Base-by-base conservation (phyloP, 2,797 vertebrate species). In the Ceyx erithaca region DNA sequence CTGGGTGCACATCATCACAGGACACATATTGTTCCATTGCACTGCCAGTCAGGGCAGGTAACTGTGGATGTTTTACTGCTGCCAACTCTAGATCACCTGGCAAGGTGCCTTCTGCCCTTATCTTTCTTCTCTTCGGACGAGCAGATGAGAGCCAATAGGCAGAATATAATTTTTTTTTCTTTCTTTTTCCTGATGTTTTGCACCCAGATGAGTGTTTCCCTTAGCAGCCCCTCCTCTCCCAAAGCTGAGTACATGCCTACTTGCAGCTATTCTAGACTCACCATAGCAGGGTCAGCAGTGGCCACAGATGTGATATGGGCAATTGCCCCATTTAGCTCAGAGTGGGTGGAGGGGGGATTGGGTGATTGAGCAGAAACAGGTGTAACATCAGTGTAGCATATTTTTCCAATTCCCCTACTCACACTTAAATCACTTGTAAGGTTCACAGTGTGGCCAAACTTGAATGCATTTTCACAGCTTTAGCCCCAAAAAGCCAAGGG, bases 221-320 rank as follows among this genome's bases (percentile, higher is more conserved):
- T 41, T 41, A 51, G 31, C 35, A 67, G 30, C 45, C 35, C 35
- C 45, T 90, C 58, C 54, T 28, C 30, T 75, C 55, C 55, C 35
- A 69, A 4, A 35, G 13, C 26, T 16, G 13, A 10, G 3, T 12
- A 3, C 26, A 14, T 30, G 23, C 30, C 72, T 22, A 1, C 3
- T 0, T 40, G 43, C 76, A 63, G 43, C 57, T 87, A 40, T 31
- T 23, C 61, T 12, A n/a, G 25, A 20, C 55, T 11, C 4, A 20
- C 37, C 2, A 1, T 37, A 79, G 31, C 61, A 61, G 49, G 62
- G 49, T 25, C 76, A 67, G 49, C 57, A 59, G 61, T 22, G 30
- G 4, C 72, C 3, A 0, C 45, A 77, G 61, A 37, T n/a, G 14
- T 48, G 43, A 52, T 0, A 5, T 2, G 23, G 28, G 35, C 57